Evolutionary conservation across 2,888 invertebrate genomes (phyloP).

Genomic region (Galeopsomyia nigrocyanea): DNA sequence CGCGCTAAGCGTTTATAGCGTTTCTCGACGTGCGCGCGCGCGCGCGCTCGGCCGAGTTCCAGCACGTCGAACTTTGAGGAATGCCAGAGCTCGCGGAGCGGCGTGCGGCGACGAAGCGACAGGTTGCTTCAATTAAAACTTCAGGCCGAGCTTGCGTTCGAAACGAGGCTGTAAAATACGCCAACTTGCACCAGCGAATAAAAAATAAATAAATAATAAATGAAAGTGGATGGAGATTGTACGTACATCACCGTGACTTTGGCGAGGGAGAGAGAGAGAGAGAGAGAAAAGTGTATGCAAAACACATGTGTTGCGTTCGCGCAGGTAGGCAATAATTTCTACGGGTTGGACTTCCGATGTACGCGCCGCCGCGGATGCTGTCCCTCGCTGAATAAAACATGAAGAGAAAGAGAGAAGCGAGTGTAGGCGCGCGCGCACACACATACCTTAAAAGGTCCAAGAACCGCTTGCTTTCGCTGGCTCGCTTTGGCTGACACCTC

Average conservation of each 20-base stretch:
- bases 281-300: background rate
- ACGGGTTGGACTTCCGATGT: constrained; percentile 26
- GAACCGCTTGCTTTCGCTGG: constrained; percentile 4
- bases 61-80: constrained; percentile 13
- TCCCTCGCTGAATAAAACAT: constrained; percentile 38
- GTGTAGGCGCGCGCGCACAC: constrained; percentile 3
- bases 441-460: constrained; percentile 28
- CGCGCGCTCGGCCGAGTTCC: too few relatives aligned
- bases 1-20: too few relatives aligned
- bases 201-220: background rate
- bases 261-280: background rate
- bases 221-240: too few relatives aligned
- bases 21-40: too few relatives aligned
- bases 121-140: constrained; percentile 25
- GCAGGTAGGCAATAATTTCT: constrained; percentile 36
- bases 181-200: background rate
- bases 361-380: background rate
- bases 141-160: background rate
- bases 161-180: constrained; percentile 7
- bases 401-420: constrained; percentile 16
- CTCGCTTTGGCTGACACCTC: constrained; percentile 26
- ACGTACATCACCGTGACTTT: constrained; percentile 1
- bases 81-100: too few relatives aligned
- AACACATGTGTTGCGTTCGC: too few relatives aligned
- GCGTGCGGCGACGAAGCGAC: background rate